A percentile compares a stretch with the other conserved stretches of the same genome.
phyloP scores from a whole-genome alignment of 2,797 vertebrate genomes.

The Danio kyathit region DNA sequence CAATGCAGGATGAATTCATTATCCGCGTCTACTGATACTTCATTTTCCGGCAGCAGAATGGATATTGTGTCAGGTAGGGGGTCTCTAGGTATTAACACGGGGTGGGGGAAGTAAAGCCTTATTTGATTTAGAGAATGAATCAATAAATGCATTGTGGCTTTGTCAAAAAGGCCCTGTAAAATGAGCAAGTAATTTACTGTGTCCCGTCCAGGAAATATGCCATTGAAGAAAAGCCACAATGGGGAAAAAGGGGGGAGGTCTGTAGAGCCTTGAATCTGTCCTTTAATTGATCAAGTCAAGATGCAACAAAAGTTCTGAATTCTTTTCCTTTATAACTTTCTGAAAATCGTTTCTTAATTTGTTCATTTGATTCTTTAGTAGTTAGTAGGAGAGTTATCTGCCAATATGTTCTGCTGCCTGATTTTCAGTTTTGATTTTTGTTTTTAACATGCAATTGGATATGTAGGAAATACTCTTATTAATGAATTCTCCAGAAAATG shows the following conservation, averaged over 20 bases:
- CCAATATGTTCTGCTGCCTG: not conserved
- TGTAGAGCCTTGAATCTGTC: conserved; percentile 4
- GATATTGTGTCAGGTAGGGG: conserved; percentile 84
- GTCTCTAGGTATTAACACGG: conserved; percentile 85
- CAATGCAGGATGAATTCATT: conserved; percentile 85
- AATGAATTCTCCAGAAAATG: not conserved
- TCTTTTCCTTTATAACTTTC: not conserved
- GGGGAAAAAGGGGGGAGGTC: conserved; percentile 36
- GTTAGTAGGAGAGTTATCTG: not conserved
- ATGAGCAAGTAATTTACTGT: conserved; percentile 82
- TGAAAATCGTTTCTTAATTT: not conserved
- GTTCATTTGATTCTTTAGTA: not conserved
- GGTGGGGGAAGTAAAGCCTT: conserved; percentile 80
- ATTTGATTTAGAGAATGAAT: conserved; percentile 88
- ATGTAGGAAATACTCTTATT: not conserved
- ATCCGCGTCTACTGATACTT: conserved; percentile 85
- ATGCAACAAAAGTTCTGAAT: not conserved
- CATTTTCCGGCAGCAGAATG: conserved; percentile 78
- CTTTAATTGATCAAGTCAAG: conserved; percentile 1
- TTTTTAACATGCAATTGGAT: not conserved
- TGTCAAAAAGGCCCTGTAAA: conserved; percentile 79
- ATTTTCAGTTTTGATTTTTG: not conserved
- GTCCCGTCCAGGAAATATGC: conserved; percentile 66
- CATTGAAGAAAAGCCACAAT: conserved; percentile 59
- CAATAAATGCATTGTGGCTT: conserved; percentile 81